Conservation (phyloP, 2,888 invertebrate species). For the Caenorhabditis drosophilae region DNA sequence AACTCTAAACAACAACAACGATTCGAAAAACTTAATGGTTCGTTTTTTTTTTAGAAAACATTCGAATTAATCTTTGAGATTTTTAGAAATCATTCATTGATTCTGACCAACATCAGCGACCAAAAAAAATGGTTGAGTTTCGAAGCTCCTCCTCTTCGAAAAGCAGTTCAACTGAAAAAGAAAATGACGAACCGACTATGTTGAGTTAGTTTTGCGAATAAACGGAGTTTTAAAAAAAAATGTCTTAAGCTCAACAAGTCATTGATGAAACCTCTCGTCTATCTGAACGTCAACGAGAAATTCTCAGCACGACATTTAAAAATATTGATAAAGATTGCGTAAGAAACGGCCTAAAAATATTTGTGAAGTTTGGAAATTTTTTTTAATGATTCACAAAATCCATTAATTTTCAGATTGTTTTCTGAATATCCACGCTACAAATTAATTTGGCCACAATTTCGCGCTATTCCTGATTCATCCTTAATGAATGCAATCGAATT, state of each 20-base stretch:
- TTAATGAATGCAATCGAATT: conserved; percentile 62
- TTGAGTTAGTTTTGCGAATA: conserved; percentile 10
- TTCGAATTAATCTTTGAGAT: neutral
- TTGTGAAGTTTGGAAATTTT: conserved; percentile 39
- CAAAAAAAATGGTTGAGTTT: too few relatives aligned
- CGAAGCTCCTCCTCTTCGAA: neutral
- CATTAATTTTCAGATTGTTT: conserved; percentile 50
- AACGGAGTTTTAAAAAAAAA: neutral
- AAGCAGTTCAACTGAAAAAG: conserved; percentile 10
- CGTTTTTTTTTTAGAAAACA: neutral
- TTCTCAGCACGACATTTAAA: conserved; percentile 50
- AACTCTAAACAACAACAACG: conserved; percentile 1
- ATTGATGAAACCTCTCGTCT: conserved; percentile 47
- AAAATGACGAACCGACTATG: conserved; percentile 20
- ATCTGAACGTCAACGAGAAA: conserved; percentile 43
- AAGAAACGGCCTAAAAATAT: conserved; percentile 48
- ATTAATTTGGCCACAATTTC: conserved; percentile 65
- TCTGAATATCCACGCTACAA: conserved; percentile 64
- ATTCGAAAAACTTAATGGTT: neutral
- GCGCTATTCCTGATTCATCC: conserved; percentile 62
- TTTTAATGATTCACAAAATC: neutral
- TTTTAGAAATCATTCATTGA: neutral
- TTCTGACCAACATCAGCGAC: neutral
- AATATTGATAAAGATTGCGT: conserved; percentile 48
- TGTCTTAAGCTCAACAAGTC: conserved; percentile 38